Base-by-base conservation (phyloP, 2,888 invertebrate genomes). In the Rhamphomyia laevipes region DNA sequence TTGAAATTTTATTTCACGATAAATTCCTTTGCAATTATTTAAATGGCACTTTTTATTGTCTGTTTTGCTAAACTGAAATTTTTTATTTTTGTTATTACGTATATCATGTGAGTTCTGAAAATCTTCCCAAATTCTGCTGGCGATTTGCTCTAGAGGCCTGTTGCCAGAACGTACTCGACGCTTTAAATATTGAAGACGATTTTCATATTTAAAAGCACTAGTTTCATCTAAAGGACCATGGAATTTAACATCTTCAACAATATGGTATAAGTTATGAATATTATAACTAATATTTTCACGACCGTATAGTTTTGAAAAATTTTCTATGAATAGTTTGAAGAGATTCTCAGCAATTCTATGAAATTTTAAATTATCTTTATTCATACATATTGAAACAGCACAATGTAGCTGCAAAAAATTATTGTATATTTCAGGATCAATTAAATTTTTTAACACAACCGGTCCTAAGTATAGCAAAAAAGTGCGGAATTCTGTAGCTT, bases 71-170 rank as follows among this genome's bases (percentile, higher is more conserved):
- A 30, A 30, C 30, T 6, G 11, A 11, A 11, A 11, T n/a, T n/a
- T n/a, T n/a, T n/a, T n/a, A n/a, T n/a, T n/a, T n/a, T 37, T 5
- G 11, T 37, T n/a, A n/a, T 31, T 15, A 16, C 17, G 13, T n/a
- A 30, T 31, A 12, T 31, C 16, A 31, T n/a, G 23, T 4, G n/a
- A n/a, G n/a, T n/a, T n/a, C n/a, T 13, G 15, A 44, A 30, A 44
- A 30, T 16, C 9, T 44, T 44, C 44, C n/a, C 27, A 30, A 4
- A 33, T 23, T 44, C 38, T 43, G 27, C 43, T 48, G n/a, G 48
- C 49, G 31, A 44, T 44, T 49, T 49, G 49, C 9, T 45, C 49
- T 41, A 49, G 33, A 23, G 45, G 45, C 23, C 16, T 49, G 30
- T 49, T 49, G n/a, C 45, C 45, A 2, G 41, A 49, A 16, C 49